These are phyloP conservation scores for Manis pentadactyla DNA, from an alignment of 2,797 vertebrate species.

Conservation along the genomic window DNA sequence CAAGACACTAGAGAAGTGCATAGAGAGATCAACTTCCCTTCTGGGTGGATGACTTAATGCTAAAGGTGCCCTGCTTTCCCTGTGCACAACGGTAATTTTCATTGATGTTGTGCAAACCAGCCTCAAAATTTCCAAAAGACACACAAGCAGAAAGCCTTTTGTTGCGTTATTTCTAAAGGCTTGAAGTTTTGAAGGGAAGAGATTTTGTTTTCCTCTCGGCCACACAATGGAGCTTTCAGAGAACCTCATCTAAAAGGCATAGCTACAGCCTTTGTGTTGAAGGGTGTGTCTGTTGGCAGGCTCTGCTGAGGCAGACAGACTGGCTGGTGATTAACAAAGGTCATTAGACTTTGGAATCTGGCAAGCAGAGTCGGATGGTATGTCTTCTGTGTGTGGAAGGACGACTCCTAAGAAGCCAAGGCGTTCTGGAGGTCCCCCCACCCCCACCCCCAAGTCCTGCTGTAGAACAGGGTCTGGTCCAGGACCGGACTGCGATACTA, in stretches of 20 bases:
- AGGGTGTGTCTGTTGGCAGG: conserved; percentile 97
- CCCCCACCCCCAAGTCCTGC: conserved; percentile 46
- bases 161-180: conserved; percentile 82
- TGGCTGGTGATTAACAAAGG: conserved; percentile 99
- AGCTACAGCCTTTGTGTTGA: conserved; percentile 94
- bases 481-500: conserved; percentile 73
- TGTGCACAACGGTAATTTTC: conserved; percentile 50
- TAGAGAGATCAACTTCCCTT: conserved; percentile 41
- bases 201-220: conserved; percentile 85
- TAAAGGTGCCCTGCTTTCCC: conserved; percentile 61
- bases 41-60: conserved; percentile 54
- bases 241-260: conserved; percentile 95
- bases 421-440: conserved; percentile 84
- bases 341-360: conserved; percentile 99
- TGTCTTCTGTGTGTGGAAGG: conserved; percentile 91
- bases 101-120: conserved; percentile 68
- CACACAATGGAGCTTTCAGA: conserved; percentile 93
- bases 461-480: conserved; percentile 80
- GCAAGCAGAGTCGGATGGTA: conserved; percentile 92
- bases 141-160: conserved; percentile 80
- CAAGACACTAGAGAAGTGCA: conserved; percentile 43
- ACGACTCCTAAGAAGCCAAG: conserved; percentile 91
- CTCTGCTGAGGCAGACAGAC: conserved; percentile 94
- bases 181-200: conserved; percentile 81
- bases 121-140: conserved; percentile 78